phyloP scores from a whole-genome alignment of 2,797 vertebrate species.

The Meriones psammophilus region DNA sequence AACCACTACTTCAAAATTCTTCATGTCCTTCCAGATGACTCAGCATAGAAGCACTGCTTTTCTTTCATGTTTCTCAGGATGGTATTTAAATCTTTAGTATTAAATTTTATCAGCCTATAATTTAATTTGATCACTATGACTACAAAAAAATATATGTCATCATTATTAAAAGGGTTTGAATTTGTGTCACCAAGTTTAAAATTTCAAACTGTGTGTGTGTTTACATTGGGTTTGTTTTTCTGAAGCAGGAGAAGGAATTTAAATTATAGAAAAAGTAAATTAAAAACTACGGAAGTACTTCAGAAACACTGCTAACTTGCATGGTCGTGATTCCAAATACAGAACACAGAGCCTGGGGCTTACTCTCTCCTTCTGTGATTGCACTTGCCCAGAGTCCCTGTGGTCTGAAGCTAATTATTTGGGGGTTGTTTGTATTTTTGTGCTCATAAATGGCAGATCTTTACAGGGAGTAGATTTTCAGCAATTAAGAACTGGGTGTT shows the following conservation, averaged over 20 bases:
- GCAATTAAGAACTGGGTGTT: conserved; percentile 78
- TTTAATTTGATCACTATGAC: conserved; percentile 13
- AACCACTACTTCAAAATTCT: conserved; percentile 23
- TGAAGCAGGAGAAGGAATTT: background rate
- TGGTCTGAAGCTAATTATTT: conserved; percentile 73
- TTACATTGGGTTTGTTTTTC: conserved; percentile 43
- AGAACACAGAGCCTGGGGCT: background rate
- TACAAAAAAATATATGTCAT: background rate
- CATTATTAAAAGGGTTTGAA: background rate
- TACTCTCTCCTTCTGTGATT: conserved; percentile 30
- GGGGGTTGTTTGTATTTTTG: conserved; percentile 68
- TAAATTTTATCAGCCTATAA: conserved; percentile 23
- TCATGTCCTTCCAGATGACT: background rate
- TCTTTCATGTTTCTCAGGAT: background rate
- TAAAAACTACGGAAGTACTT: conserved; percentile 43
- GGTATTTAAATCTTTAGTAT: background rate
- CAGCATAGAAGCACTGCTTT: background rate
- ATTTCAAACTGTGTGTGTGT: background rate
- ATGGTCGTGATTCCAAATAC: background rate
- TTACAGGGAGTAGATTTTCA: conserved; percentile 80
- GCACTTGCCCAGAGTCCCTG: conserved; percentile 67
- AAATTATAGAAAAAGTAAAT: conserved; percentile 31
- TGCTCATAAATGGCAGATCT: conserved; percentile 76
- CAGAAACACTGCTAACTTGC: conserved; percentile 40
- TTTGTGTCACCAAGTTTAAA: conserved; percentile 44